Percentiles rank a stretch among this genome's conserved stretches.
Evolutionary conservation across 1,140 invertebrate genomes (phyloP).

Genomic region (Tachypleus tridentatus): DNA sequence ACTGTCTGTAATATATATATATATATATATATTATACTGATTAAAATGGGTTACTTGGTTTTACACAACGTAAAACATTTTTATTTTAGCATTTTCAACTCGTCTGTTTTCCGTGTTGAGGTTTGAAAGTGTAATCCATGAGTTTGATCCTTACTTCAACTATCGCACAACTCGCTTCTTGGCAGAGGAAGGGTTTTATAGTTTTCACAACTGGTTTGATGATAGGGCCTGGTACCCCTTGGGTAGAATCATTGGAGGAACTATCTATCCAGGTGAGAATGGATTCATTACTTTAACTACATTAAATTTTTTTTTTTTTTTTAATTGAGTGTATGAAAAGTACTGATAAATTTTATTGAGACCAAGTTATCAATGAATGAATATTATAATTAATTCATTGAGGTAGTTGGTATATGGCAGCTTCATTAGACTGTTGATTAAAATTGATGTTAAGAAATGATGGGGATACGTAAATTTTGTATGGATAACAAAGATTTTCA

Average conservation of each 20-base stretch:
- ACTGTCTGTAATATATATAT: no score
- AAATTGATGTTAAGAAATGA: no score
- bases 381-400: no score
- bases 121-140: constrained; percentile 96
- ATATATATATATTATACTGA: no score
- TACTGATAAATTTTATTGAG: no score
- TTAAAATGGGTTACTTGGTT: constrained; percentile 12
- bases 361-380: no score
- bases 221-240: constrained; percentile 96
- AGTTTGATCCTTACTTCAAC: constrained; percentile 99
- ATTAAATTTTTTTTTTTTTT: neutral
- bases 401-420: no score
- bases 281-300: no score
- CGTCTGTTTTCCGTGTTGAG: constrained; percentile 90
- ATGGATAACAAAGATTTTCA: no score
- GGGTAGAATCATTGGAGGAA: constrained; percentile 92
- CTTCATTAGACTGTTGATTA: no score
- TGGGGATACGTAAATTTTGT: no score
- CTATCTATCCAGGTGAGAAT: constrained; percentile 74
- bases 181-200: constrained; percentile 92
- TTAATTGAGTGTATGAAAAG: neutral
- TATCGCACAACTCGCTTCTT: constrained; percentile 91
- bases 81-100: constrained; percentile 79
- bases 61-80: constrained; percentile 11
- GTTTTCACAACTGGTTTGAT: constrained; percentile 99